Evolutionary conservation across 2,797 vertebrate species (phyloP), one percentile per base, ranked within the genome.

Genomic region (Anas bahamensis): DNA sequence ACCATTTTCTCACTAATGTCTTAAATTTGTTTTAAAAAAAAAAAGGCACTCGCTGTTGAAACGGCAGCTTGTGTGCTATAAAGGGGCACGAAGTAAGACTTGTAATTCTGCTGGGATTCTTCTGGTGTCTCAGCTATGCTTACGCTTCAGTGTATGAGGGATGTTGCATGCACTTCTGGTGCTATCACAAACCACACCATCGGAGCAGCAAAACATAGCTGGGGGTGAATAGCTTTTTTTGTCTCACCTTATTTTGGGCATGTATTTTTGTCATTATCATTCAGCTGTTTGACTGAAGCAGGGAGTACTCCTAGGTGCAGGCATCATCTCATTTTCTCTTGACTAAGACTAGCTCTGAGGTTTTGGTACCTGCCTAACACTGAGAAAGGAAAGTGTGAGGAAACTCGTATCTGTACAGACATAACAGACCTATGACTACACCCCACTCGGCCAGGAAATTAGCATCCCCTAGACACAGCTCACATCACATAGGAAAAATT

Each of bases 401-500:
- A 85, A 89, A 61, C 39, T 68, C 66, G 0, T 39, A 37, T 6
- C 46, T 89, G 39, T 63, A 59, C 14, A 28, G 87, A 60, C 14
- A 4, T n/a, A n/a, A 57, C 6, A 9, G 7, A 48, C 31, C 50
- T 88, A 64, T 48, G 23, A 39, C 48, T 80, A 59, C 72, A 93
- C 92, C 88, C 61, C 35, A 63, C n/a, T 17, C 44, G 73, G 44
- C 78, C 89, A 88, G 92, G 91, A 94, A 94, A 83, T 77, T 59
- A 83, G 91, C 96, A 97, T 94, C 89, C 95, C 75, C 44, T 68
- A 8, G 53, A 95, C 89, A 90, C 81, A 64, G 93, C 61, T 83
- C 91, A 96, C 93, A 79, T 93, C 91, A 95, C 82, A 82, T 26
- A 86, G 83, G 86, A 88, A 94, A 96, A 94, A 74, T 95, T 76